Percentiles rank a stretch among this genome's conserved stretches.
These are phyloP conservation scores for Galagoides demidoff DNA, from an alignment of 2,797 vertebrate genomes.

Conservation along the genomic window DNA sequence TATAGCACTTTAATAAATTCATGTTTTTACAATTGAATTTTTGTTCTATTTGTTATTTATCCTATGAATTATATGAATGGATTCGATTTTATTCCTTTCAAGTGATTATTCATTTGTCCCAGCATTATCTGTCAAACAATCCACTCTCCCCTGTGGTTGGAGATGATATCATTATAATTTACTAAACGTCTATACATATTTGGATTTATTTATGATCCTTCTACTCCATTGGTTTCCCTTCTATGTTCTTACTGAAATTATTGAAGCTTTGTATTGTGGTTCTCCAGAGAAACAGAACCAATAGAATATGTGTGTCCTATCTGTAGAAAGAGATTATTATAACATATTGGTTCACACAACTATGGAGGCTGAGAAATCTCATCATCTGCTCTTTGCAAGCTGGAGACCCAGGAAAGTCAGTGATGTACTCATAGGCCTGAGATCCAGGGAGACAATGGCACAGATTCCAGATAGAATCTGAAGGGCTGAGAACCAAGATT, in stretches of 20 bases:
- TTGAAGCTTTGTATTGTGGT: neutral
- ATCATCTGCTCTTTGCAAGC: neutral
- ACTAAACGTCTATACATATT: neutral
- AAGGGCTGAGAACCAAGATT: neutral
- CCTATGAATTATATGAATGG: neutral
- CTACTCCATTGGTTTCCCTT: too few relatives aligned
- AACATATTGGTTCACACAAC: neutral
- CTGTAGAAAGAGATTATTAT: neutral
- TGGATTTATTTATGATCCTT: neutral
- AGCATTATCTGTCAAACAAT: too few relatives aligned
- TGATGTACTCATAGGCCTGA: too few relatives aligned
- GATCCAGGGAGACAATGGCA: neutral
- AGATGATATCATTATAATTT: neutral
- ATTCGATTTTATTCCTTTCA: neutral
- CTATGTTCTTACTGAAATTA: neutral
- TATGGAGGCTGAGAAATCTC: too few relatives aligned
- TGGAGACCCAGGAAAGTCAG: too few relatives aligned
- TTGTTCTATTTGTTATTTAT: neutral
- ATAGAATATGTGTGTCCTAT: too few relatives aligned
- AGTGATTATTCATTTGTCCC: neutral
- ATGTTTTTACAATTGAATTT: neutral
- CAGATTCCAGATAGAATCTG: neutral
- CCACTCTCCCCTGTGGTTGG: neutral
- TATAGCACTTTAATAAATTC: neutral
- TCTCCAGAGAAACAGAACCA: neutral